These are phyloP conservation scores for Cheilinus undulatus DNA, from an alignment of 2,113 vertebrate genomes.

Conservation along the genomic window DNA sequence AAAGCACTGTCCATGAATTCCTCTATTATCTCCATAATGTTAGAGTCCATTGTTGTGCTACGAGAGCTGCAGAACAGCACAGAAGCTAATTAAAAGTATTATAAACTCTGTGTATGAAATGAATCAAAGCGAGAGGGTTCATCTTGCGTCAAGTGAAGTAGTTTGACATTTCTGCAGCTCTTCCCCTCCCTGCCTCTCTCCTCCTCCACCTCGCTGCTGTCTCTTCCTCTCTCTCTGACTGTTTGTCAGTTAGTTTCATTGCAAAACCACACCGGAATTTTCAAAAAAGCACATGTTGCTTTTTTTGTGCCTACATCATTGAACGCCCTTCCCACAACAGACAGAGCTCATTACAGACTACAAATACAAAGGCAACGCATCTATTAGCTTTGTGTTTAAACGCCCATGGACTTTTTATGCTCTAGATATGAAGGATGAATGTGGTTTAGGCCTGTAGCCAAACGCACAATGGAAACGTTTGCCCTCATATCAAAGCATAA, in stretches of 20 bases:
- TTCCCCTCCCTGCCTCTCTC: conserved; percentile 49
- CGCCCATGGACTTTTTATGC: background rate
- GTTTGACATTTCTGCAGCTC: conserved; percentile 65
- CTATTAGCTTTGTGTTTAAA: background rate
- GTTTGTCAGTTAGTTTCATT: conserved; percentile 61
- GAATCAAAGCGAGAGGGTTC: conserved; percentile 49
- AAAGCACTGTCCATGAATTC: conserved; percentile 85
- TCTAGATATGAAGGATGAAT: background rate
- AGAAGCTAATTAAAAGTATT: conserved; percentile 35
- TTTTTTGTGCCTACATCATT: conserved; percentile 24
- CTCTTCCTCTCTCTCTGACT: conserved; percentile 66
- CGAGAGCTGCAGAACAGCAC: conserved; percentile 33
- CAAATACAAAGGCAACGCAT: no score
- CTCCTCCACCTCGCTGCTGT: conserved; percentile 26
- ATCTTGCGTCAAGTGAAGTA: conserved; percentile 57
- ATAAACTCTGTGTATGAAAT: conserved; percentile 22
- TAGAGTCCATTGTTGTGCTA: conserved; percentile 78
- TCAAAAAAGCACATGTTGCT: conserved; percentile 64
- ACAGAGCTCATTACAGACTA: background rate
- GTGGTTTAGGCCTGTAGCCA: background rate
- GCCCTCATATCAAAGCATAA: background rate
- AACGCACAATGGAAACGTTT: background rate
- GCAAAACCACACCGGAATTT: conserved; percentile 83
- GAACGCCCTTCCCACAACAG: background rate
- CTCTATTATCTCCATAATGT: conserved; percentile 81